Evolutionary conservation across 2,113 vertebrate genomes (phyloP).

Genomic region (Gymnorhina tibicen): DNA sequence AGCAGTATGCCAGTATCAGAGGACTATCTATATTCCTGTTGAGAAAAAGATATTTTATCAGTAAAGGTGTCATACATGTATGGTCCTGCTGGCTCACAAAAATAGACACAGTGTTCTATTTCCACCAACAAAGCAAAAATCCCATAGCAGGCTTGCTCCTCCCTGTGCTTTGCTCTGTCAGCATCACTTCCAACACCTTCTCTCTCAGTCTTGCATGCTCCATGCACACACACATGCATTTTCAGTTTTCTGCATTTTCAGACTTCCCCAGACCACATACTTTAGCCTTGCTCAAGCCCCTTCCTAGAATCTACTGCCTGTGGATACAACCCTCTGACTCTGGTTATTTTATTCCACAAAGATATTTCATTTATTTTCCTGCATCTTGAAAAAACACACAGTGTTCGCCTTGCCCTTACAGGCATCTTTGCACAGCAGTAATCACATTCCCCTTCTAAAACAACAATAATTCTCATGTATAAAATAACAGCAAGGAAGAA

Average conservation of each 20-base stretch:
- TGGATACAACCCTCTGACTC: not conserved
- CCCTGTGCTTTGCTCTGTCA: not conserved
- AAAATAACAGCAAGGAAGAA: not conserved
- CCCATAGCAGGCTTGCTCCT: not conserved
- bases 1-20: not conserved
- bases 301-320: not conserved
- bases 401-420: not conserved
- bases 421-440: not conserved
- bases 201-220: not conserved
- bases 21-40: not conserved
- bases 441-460: not conserved
- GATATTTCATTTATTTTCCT: not conserved
- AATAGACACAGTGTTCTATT: not conserved
- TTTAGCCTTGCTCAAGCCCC: not conserved
- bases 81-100: not conserved
- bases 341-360: not conserved
- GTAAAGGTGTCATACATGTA: not conserved
- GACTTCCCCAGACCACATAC: not conserved
- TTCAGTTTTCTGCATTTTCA: not conserved
- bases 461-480: not conserved
- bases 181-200: not conserved
- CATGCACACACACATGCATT: rapidly evolving
- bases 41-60: not conserved
- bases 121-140: not conserved
- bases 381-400: not conserved